phyloP scores from a whole-genome alignment of 30 jellyfish, hydroid and myxozoan species.

The Turritopsis rubra region DNA sequence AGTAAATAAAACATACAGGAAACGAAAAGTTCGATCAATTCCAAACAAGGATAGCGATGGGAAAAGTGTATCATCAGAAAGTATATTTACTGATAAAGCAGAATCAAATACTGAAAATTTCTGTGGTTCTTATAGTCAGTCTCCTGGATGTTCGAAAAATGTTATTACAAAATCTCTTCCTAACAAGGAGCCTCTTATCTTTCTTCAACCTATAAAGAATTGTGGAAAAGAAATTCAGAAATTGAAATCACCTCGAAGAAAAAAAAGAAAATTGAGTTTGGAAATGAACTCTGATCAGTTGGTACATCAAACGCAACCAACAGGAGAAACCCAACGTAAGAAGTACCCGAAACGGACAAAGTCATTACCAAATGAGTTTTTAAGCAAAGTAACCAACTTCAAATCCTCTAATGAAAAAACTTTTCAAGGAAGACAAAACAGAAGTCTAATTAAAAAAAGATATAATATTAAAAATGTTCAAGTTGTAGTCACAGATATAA shows the following conservation, averaged over 20 bases:
- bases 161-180: neutral
- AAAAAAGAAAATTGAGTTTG: neutral
- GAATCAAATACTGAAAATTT: neutral
- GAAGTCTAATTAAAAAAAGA: neutral
- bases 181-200: neutral
- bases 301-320: neutral
- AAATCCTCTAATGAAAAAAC: neutral
- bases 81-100: neutral
- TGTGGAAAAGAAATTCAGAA: neutral
- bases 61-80: neutral
- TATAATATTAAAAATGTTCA: constrained; percentile 15
- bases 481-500: constrained; percentile 12
- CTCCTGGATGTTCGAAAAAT: neutral
- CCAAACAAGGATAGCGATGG: constrained; percentile 13
- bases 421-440: neutral
- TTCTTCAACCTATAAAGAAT: neutral
- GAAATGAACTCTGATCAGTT: neutral
- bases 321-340: neutral
- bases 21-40: constrained; percentile 16
- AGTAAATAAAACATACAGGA: neutral
- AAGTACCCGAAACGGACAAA: neutral
- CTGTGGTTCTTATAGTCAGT: neutral
- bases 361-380: neutral
- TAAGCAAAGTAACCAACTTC: neutral
- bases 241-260: neutral